These are phyloP conservation scores for Elysia crispata DNA, from an alignment of 2,888 invertebrate species.

Conservation along the genomic window DNA sequence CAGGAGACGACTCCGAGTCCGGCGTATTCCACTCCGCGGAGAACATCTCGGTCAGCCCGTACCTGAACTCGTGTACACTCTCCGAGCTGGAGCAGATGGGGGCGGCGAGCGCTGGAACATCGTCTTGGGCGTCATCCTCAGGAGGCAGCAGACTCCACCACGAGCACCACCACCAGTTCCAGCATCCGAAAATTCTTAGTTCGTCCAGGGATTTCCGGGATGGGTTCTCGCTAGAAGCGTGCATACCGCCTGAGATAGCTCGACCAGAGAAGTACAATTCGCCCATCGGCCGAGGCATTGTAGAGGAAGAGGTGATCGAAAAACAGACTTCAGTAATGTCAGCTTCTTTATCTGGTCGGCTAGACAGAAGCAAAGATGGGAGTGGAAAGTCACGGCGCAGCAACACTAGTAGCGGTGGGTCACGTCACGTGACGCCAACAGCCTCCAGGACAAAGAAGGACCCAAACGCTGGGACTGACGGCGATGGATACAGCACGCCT, in stretches of 20 bases:
- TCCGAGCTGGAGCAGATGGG: conserved; percentile 41
- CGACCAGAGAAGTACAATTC: conserved; percentile 3
- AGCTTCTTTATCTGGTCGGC: neutral
- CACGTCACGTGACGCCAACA: conserved; percentile 25
- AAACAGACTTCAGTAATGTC: neutral
- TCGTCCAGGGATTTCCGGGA: conserved; percentile 51
- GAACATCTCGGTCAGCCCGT: conserved; percentile 48
- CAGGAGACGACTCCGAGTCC: conserved; percentile 52
- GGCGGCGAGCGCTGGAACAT: neutral
- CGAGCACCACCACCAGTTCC: neutral
- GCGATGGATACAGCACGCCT: conserved; percentile 52
- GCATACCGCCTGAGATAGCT: conserved; percentile 51
- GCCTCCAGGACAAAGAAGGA: neutral
- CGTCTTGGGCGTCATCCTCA: neutral
- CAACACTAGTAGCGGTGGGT: conserved; percentile 20
- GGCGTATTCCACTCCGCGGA: conserved; percentile 52
- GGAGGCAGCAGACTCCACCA: neutral
- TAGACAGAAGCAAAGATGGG: conserved; percentile 21
- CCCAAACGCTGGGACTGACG: conserved; percentile 10
- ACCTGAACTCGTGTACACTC: conserved; percentile 48
- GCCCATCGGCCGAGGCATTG: neutral
- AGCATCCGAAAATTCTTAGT: conserved; percentile 42
- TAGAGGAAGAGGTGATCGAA: neutral
- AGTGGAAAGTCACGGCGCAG: conserved; percentile 28
- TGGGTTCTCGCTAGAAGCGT: conserved; percentile 53